Evolutionary conservation across 1,140 invertebrate species (phyloP), one percentile per base, ranked within the genome.

Genomic region (Drosophila lowei): DNA sequence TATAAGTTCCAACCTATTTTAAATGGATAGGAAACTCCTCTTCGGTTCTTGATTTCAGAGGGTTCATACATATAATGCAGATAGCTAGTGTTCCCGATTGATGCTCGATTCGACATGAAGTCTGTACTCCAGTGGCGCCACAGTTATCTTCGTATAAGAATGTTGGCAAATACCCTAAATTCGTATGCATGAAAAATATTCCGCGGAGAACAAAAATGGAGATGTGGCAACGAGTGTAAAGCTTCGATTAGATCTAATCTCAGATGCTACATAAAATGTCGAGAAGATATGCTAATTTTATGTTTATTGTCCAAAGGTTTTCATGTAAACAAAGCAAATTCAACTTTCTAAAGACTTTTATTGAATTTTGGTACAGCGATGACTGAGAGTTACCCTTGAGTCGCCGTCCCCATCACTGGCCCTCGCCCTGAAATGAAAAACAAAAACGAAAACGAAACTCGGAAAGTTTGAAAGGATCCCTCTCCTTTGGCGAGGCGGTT

Each of bases 231-330:
- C 11, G 34, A 38, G 30, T 43, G 23, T 23, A 50, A 43, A 46
- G 58, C 34, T 60, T 62, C 58, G 67, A 67, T 78, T 72, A 76
- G 48, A 78, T 78, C 76, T 78, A 76, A 78, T 78, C 76, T 76
- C 23, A 72, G 62, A 75, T 75, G 76, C 64, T 72, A 46, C 56
- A 78, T 71, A 75, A 76, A 76, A 63, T 76, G 72, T 76, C 67
- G 55, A 42, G 48, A 72, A 60, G 54, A 76, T 76, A 78, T 78
- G 76, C 76, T 76, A 78, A 78, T 78, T 78, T 78, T 59, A 76
- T 78, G 72, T 67, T 72, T 67, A 63, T 65, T 76, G 61, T 76
- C 58, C 62, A 65, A 71, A 76, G 61, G 76, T 78, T 71, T 54
- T 72, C 54, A 62, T 76, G 62, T 71, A 66, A 65, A 63, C 61